Percentiles rank a stretch among this genome's conserved stretches.
phyloP scores from a whole-genome alignment of 2,888 invertebrate genomes.

The Rhagonycha lutea region DNA sequence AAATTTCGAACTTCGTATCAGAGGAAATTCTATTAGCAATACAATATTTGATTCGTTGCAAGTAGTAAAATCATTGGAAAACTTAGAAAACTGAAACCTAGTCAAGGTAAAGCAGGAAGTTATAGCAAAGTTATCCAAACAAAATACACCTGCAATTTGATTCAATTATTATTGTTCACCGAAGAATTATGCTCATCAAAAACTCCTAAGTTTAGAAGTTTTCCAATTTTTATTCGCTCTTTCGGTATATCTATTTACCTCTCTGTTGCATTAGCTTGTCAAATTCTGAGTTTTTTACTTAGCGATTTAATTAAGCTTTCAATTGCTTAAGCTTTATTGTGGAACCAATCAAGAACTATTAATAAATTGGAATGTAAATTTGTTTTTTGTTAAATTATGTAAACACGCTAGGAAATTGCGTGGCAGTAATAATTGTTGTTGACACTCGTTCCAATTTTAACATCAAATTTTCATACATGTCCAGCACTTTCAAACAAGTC shows the following conservation, averaged over 20 bases:
- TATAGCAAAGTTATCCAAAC: background rate
- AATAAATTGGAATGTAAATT: background rate
- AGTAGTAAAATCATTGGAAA: background rate
- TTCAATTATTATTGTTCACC: background rate
- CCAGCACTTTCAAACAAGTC: slow-evolving; percentile 17
- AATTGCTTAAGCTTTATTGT: background rate
- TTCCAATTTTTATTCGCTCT: background rate
- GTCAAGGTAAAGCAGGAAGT: background rate
- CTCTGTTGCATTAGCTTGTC: background rate
- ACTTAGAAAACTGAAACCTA: background rate
- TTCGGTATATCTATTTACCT: background rate
- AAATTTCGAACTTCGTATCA: background rate
- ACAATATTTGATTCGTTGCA: background rate
- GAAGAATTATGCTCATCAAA: background rate
- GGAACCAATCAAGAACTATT: background rate
- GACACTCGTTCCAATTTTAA: slow-evolving; percentile 13
- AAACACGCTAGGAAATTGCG: background rate
- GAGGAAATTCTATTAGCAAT: background rate
- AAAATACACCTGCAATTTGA: background rate
- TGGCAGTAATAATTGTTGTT: background rate
- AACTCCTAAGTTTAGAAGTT: too few species aligned
- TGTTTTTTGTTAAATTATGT: background rate
- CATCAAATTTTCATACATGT: slow-evolving; percentile 4
- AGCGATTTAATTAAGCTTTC: background rate
- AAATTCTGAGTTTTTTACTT: background rate